Base-by-base conservation (phyloP, 2,797 vertebrate genomes). In the Cyprinella venusta region DNA sequence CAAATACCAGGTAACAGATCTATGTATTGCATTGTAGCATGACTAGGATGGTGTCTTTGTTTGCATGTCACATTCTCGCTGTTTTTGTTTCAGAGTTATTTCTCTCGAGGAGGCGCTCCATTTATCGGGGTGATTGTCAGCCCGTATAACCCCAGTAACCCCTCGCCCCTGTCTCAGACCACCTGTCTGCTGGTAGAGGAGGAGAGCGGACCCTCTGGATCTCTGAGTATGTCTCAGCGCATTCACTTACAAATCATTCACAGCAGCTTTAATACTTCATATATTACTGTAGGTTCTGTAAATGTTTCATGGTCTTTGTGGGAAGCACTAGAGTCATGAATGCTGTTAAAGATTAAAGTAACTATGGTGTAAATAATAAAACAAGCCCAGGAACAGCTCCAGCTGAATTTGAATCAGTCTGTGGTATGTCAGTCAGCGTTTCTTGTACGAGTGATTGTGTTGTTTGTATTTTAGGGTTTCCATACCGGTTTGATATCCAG, bases 91-190 rank as follows among this genome's bases (percentile, higher is more conserved):
- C 85, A 99, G 98, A 97, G 95, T 91, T 99, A 99, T 85, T 99
- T 99, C 92, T 99, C 97, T 82, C 96, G 98, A 30, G 98, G 98
- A 1, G 98, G 98, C 72, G 97, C 98, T 81, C 97, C 97, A 50
- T 99, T 99, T 90, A 96, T 99, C 9, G 98, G 98, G 65, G 97
- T 99, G 96, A 99, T 99, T n/a, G 92, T 99, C 89, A 99, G 97
- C 88, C 98, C 98, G 1, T 99, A 98, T 87, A 98, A 99, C 92
- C 94, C 95, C 50, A 96, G 93, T 56, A 99, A 99, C 87, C 91
- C 95, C 52, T 97, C 97, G 10, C 97, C 97, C 0, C 96, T 97
- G 86, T 99, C 98, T 79, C 96, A 99, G 91, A 96, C 96, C 19
- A 98, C 97, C 85, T 99, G 98, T 88, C 90, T 99, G 88, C 92